Evolutionary conservation across 2,888 invertebrate species (phyloP).

Genomic region (Brachycybe producta): DNA sequence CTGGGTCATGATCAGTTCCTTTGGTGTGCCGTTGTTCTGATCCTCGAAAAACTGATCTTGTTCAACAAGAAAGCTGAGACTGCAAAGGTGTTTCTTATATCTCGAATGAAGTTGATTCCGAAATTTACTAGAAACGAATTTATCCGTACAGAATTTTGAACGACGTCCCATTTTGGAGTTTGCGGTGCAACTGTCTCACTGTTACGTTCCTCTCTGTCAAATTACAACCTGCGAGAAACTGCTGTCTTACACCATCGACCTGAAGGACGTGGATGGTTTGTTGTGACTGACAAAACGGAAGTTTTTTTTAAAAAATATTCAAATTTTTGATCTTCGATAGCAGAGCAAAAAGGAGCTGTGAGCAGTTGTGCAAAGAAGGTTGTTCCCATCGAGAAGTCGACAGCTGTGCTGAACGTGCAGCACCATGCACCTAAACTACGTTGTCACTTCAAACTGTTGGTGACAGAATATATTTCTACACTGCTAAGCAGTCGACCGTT

Average conservation of each 20-base stretch:
- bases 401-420: slow-evolving; percentile 36
- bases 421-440: slow-evolving; percentile 57
- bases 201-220: neutral
- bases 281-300: no score
- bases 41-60: no score
- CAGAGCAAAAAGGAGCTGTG: no score
- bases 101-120: no score
- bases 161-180: slow-evolving; percentile 1
- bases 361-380: neutral
- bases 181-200: neutral
- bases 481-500: slow-evolving; percentile 51
- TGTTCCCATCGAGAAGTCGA: neutral
- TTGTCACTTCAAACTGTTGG: slow-evolving; percentile 68
- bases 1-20: slow-evolving; percentile 39
- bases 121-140: no score
- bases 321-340: no score
- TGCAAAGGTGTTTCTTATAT: no score
- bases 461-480: slow-evolving; percentile 57
- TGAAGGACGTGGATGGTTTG: neutral
- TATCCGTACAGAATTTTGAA: no score
- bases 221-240: neutral
- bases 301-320: neutral
- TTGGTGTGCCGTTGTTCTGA: slow-evolving; percentile 36
- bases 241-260: neutral
- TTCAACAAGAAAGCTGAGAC: no score